Conservation (phyloP, 2,797 vertebrate species). For the Bryconaethiops microstoma region DNA sequence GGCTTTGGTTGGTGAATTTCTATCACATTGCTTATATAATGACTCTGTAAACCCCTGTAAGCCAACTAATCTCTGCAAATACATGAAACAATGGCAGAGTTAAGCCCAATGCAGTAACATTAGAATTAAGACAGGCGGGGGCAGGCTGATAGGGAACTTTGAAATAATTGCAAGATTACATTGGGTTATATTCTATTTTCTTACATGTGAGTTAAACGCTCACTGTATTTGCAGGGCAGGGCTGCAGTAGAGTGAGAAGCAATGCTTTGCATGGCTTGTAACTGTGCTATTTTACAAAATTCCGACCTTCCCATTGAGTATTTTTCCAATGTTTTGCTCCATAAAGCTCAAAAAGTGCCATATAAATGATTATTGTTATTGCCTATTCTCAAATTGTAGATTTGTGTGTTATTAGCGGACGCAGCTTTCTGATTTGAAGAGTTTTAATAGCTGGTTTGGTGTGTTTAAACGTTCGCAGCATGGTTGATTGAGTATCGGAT, state of each 20-base stretch:
- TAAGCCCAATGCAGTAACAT: slow-evolving; percentile 19
- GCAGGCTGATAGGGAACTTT: slow-evolving; percentile 38
- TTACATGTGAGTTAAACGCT: not conserved
- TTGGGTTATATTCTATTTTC: slow-evolving; percentile 34
- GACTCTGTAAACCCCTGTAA: slow-evolving; percentile 52
- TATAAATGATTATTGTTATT: not conserved
- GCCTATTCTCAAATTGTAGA: not conserved
- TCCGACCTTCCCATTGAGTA: too few relatives aligned
- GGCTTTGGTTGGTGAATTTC: slow-evolving; percentile 11
- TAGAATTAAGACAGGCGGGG: slow-evolving; percentile 33
- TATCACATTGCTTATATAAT: slow-evolving; percentile 28
- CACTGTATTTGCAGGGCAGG: slow-evolving; percentile 7
- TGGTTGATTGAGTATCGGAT: not conserved
- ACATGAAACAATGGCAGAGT: slow-evolving; percentile 18
- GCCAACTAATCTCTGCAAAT: slow-evolving; percentile 33
- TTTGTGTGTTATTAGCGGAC: not conserved
- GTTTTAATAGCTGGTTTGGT: slow-evolving; percentile 26
- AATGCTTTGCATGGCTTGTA: not conserved
- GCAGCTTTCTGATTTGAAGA: not conserved
- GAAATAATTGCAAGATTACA: slow-evolving; percentile 45
- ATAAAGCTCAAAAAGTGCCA: not conserved
- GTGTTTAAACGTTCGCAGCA: not conserved
- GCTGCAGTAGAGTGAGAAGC: too few relatives aligned
- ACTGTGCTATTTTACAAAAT: too few relatives aligned
- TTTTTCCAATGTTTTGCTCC: not conserved